These are phyloP conservation scores for Leucopternis melanops DNA, from an alignment of 2,113 vertebrate species.

Conservation along the genomic window DNA sequence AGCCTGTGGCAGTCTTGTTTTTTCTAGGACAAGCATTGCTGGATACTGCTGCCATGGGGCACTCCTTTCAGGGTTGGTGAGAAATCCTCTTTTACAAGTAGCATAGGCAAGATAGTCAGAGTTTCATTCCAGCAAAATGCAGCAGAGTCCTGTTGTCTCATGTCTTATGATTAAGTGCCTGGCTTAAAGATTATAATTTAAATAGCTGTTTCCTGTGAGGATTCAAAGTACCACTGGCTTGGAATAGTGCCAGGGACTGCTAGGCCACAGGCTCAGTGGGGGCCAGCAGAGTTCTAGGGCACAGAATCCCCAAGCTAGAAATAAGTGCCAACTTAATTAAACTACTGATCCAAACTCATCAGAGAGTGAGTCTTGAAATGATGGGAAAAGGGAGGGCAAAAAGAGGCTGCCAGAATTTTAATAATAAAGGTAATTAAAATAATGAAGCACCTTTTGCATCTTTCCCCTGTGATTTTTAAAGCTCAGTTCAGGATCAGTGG, in stretches of 20 bases:
- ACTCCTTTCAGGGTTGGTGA: neutral
- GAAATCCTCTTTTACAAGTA: constrained; percentile 1
- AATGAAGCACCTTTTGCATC: constrained; percentile 58
- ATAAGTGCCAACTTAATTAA: constrained; percentile 61
- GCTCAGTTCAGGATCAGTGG: neutral
- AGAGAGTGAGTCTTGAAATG: neutral
- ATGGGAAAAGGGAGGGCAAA: constrained; percentile 50
- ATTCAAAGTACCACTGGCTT: constrained; percentile 15
- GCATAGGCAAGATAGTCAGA: neutral
- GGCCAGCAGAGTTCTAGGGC: constrained; percentile 31
- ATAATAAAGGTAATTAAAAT: constrained; percentile 63
- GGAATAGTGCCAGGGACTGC: constrained; percentile 24
- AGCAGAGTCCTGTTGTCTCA: neutral
- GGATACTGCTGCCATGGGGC: neutral
- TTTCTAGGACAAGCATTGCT: neutral
- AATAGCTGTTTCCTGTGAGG: constrained; percentile 26
- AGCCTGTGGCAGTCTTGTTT: neutral
- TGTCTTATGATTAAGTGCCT: neutral
- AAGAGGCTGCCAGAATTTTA: constrained; percentile 48
- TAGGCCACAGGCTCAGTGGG: constrained; percentile 10
- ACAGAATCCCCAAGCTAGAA: constrained; percentile 30
- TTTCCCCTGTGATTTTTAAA: constrained; percentile 33
- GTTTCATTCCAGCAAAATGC: neutral
- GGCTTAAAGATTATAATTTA: neutral
- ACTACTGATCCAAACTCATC: constrained; percentile 37